Percentiles rank a stretch among this genome's conserved stretches.
Evolutionary conservation across 2,888 invertebrate species (phyloP).

Genomic region (Drosophila percnosoma): DNA sequence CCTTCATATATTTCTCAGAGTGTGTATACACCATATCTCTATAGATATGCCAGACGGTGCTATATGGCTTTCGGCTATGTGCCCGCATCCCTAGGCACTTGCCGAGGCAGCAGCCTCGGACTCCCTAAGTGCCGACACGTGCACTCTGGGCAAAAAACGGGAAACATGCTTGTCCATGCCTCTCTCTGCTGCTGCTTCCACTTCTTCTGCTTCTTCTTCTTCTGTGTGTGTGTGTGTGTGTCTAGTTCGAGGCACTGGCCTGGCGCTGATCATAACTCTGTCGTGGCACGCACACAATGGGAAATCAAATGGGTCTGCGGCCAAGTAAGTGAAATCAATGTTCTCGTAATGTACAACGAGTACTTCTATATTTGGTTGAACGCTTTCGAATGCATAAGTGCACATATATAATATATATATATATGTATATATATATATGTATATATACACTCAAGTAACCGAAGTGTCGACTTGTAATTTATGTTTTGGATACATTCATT

Average conservation of each 20-base stretch:
- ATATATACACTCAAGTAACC: not conserved
- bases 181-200: not conserved
- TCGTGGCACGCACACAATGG: slow-evolving; percentile 23
- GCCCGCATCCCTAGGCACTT: slow-evolving; percentile 72
- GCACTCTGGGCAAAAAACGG: slow-evolving; percentile 56
- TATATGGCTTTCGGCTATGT: slow-evolving; percentile 49
- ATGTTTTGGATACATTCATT: slow-evolving; percentile 30
- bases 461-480: slow-evolving; percentile 29
- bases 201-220: not conserved
- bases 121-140: slow-evolving; percentile 71
- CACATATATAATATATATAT: slow-evolving; percentile 2
- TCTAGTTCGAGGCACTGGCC: slow-evolving; percentile 14
- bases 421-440: not conserved
- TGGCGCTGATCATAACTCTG: slow-evolving; percentile 58
- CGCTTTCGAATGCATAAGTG: slow-evolving; percentile 26
- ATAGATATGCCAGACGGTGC: not conserved
- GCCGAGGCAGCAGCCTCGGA: slow-evolving; percentile 34
- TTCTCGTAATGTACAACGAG: slow-evolving; percentile 29
- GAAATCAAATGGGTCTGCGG: slow-evolving; percentile 22
- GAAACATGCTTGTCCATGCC: slow-evolving; percentile 36
- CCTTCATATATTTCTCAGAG: not conserved
- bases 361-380: slow-evolving; percentile 44
- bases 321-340: slow-evolving; percentile 67
- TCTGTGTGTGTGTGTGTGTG: not conserved
- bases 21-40: not conserved